A percentile compares a stretch with the other conserved stretches of the same genome.
phyloP scores from a whole-genome alignment of 2,113 vertebrate genomes.

The Falcunculus frontatus region DNA sequence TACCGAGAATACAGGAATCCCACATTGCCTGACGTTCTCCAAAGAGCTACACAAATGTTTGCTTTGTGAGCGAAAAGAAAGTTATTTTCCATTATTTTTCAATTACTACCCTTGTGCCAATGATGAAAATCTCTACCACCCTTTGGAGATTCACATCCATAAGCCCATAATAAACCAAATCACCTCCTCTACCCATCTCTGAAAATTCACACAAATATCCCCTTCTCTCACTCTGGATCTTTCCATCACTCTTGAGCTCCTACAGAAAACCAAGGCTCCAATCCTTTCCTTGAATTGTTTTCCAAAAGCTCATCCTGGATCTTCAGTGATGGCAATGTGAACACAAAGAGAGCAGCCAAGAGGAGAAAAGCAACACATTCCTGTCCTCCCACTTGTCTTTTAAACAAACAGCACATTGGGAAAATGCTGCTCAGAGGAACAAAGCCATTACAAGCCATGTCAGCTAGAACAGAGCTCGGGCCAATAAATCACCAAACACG shows the following conservation, averaged over 20 bases:
- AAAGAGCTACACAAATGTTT: not conserved
- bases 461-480: not conserved
- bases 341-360: not conserved
- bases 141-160: not conserved
- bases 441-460: not conserved
- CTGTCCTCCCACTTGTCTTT: constrained; percentile 1
- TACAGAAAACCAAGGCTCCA: not conserved
- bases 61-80: not conserved
- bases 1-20: not conserved
- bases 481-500: not conserved
- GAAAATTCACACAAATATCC: not conserved
- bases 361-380: not conserved
- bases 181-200: not conserved
- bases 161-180: not conserved
- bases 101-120: not conserved
- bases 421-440: not conserved
- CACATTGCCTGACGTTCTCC: not conserved
- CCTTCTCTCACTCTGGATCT: not conserved
- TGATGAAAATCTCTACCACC: not conserved
- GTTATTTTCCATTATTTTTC: not conserved
- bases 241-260: not conserved
- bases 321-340: not conserved
- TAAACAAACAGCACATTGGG: not conserved
- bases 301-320: not conserved
- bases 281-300: not conserved